phyloP scores from a whole-genome alignment of 35 echinoderm and acorn worm genomes.

The Diadema setosum region DNA sequence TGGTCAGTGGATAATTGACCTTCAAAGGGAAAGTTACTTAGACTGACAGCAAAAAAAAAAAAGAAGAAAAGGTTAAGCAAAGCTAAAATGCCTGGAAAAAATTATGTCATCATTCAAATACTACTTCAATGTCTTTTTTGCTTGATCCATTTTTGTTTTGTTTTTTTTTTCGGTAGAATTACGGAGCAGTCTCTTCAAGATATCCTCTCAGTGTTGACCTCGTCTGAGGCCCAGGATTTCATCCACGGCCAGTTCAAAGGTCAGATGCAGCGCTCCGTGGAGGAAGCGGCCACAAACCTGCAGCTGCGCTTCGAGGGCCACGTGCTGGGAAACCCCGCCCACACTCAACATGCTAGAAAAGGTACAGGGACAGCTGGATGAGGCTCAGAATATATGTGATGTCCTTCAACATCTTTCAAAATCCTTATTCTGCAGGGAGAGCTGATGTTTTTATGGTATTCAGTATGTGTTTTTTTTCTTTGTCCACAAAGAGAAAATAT shows the following conservation, averaged over 20 bases:
- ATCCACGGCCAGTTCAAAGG: slow-evolving; percentile 4
- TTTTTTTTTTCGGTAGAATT: not conserved
- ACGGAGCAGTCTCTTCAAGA: slow-evolving; percentile 4
- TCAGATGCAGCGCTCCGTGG: not conserved
- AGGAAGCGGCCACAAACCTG: slow-evolving; percentile 16
- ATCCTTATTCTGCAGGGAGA: not conserved
- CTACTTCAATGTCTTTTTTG: too few species aligned
- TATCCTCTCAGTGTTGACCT: not conserved
- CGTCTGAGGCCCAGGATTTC: slow-evolving; percentile 11
- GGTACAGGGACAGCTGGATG: not conserved
- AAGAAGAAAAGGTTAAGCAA: too few species aligned
- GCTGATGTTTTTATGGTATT: not conserved
- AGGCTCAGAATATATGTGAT: not conserved
- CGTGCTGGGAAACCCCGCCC: not conserved
- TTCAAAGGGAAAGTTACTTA: too few species aligned
- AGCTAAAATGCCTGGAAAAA: too few species aligned
- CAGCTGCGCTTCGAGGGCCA: not conserved
- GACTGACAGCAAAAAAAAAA: too few species aligned
- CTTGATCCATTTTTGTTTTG: not conserved
- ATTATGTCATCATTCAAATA: too few species aligned
- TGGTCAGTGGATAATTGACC: too few species aligned
- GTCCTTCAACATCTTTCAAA: not conserved
- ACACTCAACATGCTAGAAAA: slow-evolving; percentile 13
- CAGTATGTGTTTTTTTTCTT: too few species aligned
- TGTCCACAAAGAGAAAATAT: too few species aligned